A percentile compares a stretch with the other conserved stretches of the same genome.
Conservation (phyloP, 1,140 invertebrate genomes). For the Neodiprion pinetum region DNA sequence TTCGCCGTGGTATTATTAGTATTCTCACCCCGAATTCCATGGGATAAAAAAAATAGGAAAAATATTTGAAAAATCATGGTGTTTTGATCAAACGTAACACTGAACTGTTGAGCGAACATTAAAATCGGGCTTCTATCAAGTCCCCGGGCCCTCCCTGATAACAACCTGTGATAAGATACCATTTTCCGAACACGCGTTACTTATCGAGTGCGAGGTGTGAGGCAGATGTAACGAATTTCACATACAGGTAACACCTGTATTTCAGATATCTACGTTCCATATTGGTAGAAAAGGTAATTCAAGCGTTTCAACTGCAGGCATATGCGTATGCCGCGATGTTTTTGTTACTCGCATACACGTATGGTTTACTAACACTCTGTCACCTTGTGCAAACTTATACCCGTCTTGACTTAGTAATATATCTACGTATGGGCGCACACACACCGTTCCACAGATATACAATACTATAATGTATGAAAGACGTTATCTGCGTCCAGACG, state of each 20-base stretch:
- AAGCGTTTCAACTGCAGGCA: not conserved
- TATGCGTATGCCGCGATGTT: not conserved
- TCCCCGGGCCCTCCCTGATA: slow-evolving; percentile 14
- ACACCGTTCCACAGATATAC: too few relatives aligned
- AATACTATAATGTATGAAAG: too few relatives aligned
- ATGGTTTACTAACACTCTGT: too few relatives aligned
- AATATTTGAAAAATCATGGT: slow-evolving; percentile 1
- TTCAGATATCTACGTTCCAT: too few relatives aligned
- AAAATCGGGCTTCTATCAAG: slow-evolving; percentile 14
- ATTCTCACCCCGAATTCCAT: not conserved
- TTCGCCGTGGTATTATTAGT: not conserved
- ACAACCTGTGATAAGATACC: slow-evolving; percentile 39
- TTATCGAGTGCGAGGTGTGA: slow-evolving; percentile 30
- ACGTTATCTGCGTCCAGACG: too few relatives aligned
- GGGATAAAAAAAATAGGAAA: not conserved
- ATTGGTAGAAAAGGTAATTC: too few relatives aligned
- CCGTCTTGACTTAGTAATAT: too few relatives aligned
- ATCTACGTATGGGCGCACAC: too few relatives aligned
- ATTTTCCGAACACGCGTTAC: slow-evolving; percentile 28
- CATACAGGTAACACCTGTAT: not conserved
- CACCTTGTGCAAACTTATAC: too few relatives aligned
- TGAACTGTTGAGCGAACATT: not conserved
- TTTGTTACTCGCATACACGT: too few relatives aligned
- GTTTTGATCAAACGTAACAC: not conserved
- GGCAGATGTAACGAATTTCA: not conserved